Conservation (phyloP, 2,888 invertebrate species). For the Balanococcus diminutus region DNA sequence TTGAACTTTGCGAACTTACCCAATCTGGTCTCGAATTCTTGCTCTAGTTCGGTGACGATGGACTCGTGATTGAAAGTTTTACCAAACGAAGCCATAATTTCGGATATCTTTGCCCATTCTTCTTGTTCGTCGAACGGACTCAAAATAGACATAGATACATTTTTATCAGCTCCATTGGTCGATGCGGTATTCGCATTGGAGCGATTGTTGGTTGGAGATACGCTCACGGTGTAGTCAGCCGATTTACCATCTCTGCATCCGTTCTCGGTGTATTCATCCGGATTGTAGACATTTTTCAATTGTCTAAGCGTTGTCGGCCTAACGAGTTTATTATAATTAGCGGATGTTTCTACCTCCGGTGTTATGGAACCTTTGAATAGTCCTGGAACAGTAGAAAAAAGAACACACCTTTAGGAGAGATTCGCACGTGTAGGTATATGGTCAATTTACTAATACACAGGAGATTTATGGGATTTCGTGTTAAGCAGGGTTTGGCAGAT, state of each 20-base stretch:
- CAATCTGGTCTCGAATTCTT: slow-evolving; percentile 76
- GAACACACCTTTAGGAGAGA: neutral
- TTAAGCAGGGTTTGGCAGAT: no score
- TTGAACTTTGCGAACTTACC: slow-evolving; percentile 61
- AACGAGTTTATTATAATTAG: slow-evolving; percentile 64
- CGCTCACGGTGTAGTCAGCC: slow-evolving; percentile 41
- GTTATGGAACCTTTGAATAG: slow-evolving; percentile 79
- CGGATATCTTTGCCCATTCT: slow-evolving; percentile 95
- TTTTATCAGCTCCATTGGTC: slow-evolving; percentile 57
- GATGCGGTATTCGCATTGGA: slow-evolving; percentile 54
- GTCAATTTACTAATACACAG: neutral
- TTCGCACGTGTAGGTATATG: neutral
- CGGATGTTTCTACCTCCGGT: slow-evolving; percentile 63
- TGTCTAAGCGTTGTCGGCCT: slow-evolving; percentile 77
- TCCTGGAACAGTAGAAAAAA: slow-evolving; percentile 65
- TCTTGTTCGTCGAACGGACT: slow-evolving; percentile 93
- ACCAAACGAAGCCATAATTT: slow-evolving; percentile 94
- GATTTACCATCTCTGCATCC: slow-evolving; percentile 37
- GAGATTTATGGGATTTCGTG: neutral
- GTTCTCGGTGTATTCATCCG: slow-evolving; percentile 10
- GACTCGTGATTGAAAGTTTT: slow-evolving; percentile 79
- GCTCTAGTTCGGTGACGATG: slow-evolving; percentile 77
- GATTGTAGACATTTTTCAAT: slow-evolving; percentile 74
- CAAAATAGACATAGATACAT: slow-evolving; percentile 63
- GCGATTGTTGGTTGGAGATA: slow-evolving; percentile 45